A percentile compares a stretch with the other conserved stretches of the same genome.
Conservation (phyloP, 2,113 vertebrate genomes). For the rabbit (Oryctolagus cuniculus) region DNA sequence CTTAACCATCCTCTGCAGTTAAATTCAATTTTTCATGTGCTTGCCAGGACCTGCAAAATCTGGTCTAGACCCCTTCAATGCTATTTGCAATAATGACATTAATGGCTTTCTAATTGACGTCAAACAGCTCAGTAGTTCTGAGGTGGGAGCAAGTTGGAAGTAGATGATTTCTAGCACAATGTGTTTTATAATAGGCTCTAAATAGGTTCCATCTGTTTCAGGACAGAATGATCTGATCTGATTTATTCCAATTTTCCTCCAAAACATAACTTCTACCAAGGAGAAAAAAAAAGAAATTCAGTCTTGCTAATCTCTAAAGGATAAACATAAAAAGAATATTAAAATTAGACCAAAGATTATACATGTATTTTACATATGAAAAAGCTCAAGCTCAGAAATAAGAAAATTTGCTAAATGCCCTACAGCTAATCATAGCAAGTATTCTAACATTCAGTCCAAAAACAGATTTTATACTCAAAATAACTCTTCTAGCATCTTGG, state of each 20-base stretch:
- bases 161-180: conserved; percentile 1
- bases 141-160: not conserved
- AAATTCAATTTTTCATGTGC: not conserved
- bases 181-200: conserved; percentile 54
- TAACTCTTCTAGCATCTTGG: not conserved
- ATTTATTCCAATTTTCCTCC: conserved; percentile 60
- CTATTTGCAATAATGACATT: not conserved
- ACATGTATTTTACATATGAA: conserved; percentile 47
- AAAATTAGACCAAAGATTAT: conserved; percentile 58
- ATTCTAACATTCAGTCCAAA: conserved; percentile 23
- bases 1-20: not conserved
- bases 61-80: not conserved
- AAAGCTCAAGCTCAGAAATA: conserved; percentile 30
- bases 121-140: not conserved
- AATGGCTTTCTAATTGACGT: not conserved
- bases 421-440: conserved; percentile 51
- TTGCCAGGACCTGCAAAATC: not conserved
- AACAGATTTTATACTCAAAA: conserved; percentile 36
- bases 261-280: not conserved
- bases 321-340: conserved; percentile 61
- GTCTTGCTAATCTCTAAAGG: conserved; percentile 49
- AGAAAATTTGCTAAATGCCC: conserved; percentile 55
- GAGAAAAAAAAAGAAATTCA: not conserved
- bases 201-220: conserved; percentile 55
- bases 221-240: conserved; percentile 59